Evolutionary conservation across 2,888 invertebrate genomes (phyloP).

Genomic region (Dasypolia templi): DNA sequence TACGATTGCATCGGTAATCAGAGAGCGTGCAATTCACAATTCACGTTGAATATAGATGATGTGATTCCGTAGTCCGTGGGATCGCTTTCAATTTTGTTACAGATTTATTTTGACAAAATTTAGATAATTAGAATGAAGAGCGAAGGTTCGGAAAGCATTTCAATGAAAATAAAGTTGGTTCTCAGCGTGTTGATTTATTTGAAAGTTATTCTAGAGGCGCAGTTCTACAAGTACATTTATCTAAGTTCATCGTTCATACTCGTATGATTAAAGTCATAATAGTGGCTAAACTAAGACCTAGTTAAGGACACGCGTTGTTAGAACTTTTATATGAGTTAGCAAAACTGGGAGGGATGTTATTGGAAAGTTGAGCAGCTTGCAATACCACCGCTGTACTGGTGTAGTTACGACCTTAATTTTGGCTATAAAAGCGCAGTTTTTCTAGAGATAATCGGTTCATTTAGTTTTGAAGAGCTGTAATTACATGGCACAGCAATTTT

Average conservation of each 20-base stretch:
- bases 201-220: not conserved
- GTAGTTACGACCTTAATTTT: constrained; percentile 81
- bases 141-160: not conserved
- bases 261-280: constrained; percentile 66
- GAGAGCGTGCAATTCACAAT: constrained; percentile 74
- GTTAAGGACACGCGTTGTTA: constrained; percentile 81
- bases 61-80: constrained; percentile 56
- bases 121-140: not conserved
- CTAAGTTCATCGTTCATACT: constrained; percentile 25
- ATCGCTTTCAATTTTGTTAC: constrained; percentile 20
- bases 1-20: constrained; percentile 83
- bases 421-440: constrained; percentile 77
- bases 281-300: constrained; percentile 69
- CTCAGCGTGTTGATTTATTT: not conserved
- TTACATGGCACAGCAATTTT: constrained; percentile 30
- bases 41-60: constrained; percentile 64
- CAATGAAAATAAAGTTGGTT: not conserved
- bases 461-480: constrained; percentile 46
- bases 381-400: constrained; percentile 70
- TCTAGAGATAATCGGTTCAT: constrained; percentile 64
- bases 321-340: constrained; percentile 89
- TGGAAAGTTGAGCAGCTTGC: constrained; percentile 85
- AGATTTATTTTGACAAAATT: constrained; percentile 26
- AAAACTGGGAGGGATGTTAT: constrained; percentile 87
- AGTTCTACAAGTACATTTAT: constrained; percentile 2